phyloP scores from a whole-genome alignment of 1,140 invertebrate species.

The Drosophila parabipectinata region DNA sequence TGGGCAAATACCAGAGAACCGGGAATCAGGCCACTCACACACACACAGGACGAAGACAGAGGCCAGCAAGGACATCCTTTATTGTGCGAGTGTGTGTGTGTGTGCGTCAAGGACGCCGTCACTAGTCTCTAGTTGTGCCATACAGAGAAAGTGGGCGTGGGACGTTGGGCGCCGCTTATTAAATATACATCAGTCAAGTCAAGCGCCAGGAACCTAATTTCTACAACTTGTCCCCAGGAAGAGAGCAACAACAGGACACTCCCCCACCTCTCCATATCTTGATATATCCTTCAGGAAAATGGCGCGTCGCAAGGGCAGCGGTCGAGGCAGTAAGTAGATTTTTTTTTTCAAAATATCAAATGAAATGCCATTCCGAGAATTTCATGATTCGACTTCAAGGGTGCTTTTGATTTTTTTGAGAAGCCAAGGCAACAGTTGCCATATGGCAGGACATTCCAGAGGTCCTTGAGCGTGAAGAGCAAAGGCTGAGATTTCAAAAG shows the following conservation, averaged over 20 bases:
- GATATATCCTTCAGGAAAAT: slow-evolving; percentile 24
- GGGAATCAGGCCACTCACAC: slow-evolving; percentile 41
- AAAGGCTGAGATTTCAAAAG: no score
- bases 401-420: slow-evolving; percentile 8
- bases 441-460: slow-evolving; percentile 15
- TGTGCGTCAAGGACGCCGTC: slow-evolving; percentile 43
- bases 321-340: slow-evolving; percentile 70
- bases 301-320: slow-evolving; percentile 74
- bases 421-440: slow-evolving; percentile 5
- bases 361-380: slow-evolving; percentile 11
- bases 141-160: slow-evolving; percentile 18
- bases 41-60: not conserved
- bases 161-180: slow-evolving; percentile 32
- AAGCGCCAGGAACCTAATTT: slow-evolving; percentile 49
- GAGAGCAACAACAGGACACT: slow-evolving; percentile 20
- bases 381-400: slow-evolving; percentile 21
- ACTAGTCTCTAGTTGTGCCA: slow-evolving; percentile 17
- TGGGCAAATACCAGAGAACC: slow-evolving; percentile 25
- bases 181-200: slow-evolving; percentile 57
- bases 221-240: slow-evolving; percentile 33
- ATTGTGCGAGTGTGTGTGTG: slow-evolving; percentile 27
- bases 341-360: slow-evolving; percentile 10
- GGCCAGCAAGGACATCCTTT: slow-evolving; percentile 38
- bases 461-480: not conserved
- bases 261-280: not conserved